phyloP scores from a whole-genome alignment of 2,888 invertebrate species.

The Cinara cedri region DNA sequence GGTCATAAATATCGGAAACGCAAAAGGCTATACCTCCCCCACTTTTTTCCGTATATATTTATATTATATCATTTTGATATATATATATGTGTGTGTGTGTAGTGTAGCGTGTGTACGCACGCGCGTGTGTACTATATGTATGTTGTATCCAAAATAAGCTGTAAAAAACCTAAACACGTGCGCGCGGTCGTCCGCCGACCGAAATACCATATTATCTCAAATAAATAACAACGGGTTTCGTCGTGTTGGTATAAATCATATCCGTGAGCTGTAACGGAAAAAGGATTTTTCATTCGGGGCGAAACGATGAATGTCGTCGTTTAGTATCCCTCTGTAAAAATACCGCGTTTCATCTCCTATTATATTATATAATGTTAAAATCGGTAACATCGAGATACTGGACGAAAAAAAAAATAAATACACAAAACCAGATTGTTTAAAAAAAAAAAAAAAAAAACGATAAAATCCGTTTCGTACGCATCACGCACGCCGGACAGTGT shows the following conservation, averaged over 20 bases:
- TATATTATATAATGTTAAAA: neutral
- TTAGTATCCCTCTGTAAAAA: neutral
- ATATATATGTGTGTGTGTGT: no score
- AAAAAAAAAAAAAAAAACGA: no score
- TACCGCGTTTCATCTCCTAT: neutral
- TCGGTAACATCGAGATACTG: neutral
- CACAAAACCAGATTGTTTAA: neutral
- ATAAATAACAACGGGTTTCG: slow-evolving; percentile 49
- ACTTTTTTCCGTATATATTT: no score
- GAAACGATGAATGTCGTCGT: slow-evolving; percentile 22
- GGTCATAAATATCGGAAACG: slow-evolving; percentile 48
- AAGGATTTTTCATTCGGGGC: neutral
- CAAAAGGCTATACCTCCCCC: neutral
- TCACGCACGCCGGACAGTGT: no score
- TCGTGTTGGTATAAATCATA: slow-evolving; percentile 44
- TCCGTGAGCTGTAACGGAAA: neutral
- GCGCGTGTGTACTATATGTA: neutral
- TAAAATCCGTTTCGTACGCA: neutral
- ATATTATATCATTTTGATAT: no score
- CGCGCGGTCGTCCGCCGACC: slow-evolving; percentile 11
- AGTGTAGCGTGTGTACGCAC: no score
- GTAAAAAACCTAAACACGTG: slow-evolving; percentile 53
- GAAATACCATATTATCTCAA: slow-evolving; percentile 48
- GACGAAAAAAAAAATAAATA: no score
- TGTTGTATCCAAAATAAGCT: slow-evolving; percentile 43